Base-by-base conservation (phyloP, 1,140 invertebrate species). In the Gonatopus flavifemur region DNA sequence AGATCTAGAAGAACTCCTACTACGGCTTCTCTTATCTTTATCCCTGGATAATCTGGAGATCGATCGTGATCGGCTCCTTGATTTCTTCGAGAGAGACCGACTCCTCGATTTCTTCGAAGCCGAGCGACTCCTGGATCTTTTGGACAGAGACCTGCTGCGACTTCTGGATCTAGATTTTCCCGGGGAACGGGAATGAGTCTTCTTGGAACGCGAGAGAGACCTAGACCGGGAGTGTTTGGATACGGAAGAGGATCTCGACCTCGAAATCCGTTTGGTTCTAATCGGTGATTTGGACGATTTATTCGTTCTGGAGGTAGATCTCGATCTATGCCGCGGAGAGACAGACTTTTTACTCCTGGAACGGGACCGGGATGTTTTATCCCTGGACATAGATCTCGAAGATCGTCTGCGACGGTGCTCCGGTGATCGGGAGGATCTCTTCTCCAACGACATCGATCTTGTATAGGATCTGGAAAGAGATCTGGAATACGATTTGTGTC, bases 1-100 rank as follows among this genome's bases (percentile, higher is more conserved):
- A 46, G 74, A 74, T 51, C 64, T 53, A 8, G 70, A 74, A 21
- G 64, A 75, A 32, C 65, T 72, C 16, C 70, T 62, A 31, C 60
- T 72, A 3, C 62, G 61, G 48, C 70, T 73, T 39, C 67, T 64
- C 24, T 75, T 73, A 3, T 60, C 57, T 20, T 69, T 72, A 3
- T 63, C 64, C 22, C 64, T 61, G 0, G 68, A 74, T 5, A 25
- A 45, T 22, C 69, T 70, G 2, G 74, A 76, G 0, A 30, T 28
- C 0, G 74, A 74, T 15, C 74, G 53, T 1, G 70, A 72, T 1
- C 67, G 57, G 49, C 68, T 69, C 22, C 64, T 55, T 1, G 67
- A 70, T 18, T 61, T 65, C 9, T 67, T 65, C 12, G 64, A 64
- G 6, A 54, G n/a, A 7, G 66, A 68, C 3, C 55, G 42, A 30